Conservation (phyloP, 2,797 vertebrate genomes). For the Enteromius mattozi region DNA sequence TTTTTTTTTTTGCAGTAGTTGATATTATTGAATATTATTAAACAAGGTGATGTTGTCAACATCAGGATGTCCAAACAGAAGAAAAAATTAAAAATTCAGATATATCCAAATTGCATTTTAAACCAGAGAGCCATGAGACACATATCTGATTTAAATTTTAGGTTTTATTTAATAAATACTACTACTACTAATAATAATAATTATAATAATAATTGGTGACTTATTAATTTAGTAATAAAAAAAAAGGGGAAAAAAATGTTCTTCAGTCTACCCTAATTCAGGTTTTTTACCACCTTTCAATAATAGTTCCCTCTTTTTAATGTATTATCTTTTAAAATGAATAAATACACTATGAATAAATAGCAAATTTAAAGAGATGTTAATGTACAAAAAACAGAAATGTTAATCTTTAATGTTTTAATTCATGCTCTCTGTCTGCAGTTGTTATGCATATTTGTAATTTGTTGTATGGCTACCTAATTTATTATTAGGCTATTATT, state of each 20-base stretch:
- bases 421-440: background rate
- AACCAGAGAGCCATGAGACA: background rate
- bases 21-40: slow-evolving; percentile 1
- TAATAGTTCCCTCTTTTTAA: background rate
- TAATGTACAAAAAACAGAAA: background rate
- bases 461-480: background rate
- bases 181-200: background rate
- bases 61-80: background rate
- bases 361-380: background rate
- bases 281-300: background rate
- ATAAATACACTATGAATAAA: background rate
- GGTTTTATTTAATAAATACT: background rate
- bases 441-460: background rate
- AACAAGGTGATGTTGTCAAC: background rate
- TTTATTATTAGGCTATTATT: slow-evolving; percentile 1
- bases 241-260: background rate
- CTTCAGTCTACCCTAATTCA: background rate
- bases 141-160: background rate
- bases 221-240: background rate
- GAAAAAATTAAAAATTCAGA: background rate
- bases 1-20: background rate
- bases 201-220: background rate
- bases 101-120: background rate
- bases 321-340: background rate
- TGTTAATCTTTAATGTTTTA: background rate